phyloP scores from a whole-genome alignment of 2,797 vertebrate species.

The Ptychobarbus kaznakovi region DNA sequence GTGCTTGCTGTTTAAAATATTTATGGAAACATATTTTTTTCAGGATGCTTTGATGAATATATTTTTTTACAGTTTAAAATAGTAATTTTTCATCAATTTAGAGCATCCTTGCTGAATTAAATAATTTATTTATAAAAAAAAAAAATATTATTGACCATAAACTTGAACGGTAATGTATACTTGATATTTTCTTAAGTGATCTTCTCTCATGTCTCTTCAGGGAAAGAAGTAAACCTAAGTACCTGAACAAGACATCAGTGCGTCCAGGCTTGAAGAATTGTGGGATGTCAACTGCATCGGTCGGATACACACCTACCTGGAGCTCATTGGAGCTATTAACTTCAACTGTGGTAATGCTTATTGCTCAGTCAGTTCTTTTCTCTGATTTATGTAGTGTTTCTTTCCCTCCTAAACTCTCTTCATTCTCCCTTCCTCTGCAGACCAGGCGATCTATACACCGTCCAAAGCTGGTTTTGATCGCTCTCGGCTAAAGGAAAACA shows the following conservation, averaged over 20 bases:
- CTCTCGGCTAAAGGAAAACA: slow-evolving; percentile 84
- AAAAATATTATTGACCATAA: neutral
- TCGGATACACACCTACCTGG: slow-evolving; percentile 95
- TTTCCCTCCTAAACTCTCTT: no score
- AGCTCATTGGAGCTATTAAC: slow-evolving; percentile 96
- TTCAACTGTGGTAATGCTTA: slow-evolving; percentile 89
- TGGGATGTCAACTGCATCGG: slow-evolving; percentile 99
- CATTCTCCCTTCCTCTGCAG: slow-evolving; percentile 66
- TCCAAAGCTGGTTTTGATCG: slow-evolving; percentile 85
- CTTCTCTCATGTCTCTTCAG: slow-evolving; percentile 67
- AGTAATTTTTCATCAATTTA: neutral
- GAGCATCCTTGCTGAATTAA: neutral
- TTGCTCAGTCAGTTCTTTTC: neutral
- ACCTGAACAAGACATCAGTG: slow-evolving; percentile 97
- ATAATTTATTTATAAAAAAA: neutral
- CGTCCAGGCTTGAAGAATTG: slow-evolving; percentile 98
- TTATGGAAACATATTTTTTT: neutral
- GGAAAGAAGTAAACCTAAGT: slow-evolving; percentile 91
- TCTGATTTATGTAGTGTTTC: neutral
- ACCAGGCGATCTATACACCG: slow-evolving; percentile 95
- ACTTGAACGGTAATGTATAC: neutral
- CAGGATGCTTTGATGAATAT: neutral
- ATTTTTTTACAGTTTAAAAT: neutral
- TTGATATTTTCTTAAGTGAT: neutral
- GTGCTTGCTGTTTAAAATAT: neutral